These are phyloP conservation scores for Cygnus olor DNA, from an alignment of 2,797 vertebrate species.

Conservation along the genomic window DNA sequence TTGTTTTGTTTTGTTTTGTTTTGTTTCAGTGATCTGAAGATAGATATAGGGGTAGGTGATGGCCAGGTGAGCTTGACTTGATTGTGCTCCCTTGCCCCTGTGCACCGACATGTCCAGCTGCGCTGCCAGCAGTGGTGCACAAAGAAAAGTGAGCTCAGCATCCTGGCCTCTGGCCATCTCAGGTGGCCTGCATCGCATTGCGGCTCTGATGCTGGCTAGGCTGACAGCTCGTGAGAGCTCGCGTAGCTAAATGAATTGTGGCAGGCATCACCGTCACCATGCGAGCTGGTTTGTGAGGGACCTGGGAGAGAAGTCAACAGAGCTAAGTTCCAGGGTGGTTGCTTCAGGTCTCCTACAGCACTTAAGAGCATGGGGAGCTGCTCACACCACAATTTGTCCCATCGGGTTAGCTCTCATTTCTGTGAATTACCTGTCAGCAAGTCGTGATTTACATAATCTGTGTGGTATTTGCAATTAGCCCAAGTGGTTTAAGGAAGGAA, in stretches of 20 bases:
- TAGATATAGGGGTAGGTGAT: too few species aligned
- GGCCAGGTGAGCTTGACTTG: background rate
- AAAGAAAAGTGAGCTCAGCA: background rate
- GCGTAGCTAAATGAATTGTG: background rate
- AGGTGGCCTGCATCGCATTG: background rate
- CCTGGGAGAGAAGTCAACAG: background rate
- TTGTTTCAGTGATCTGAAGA: background rate
- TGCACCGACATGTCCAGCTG: background rate
- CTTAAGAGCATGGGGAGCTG: background rate
- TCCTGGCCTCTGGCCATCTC: background rate
- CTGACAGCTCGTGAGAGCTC: background rate
- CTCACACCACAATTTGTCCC: background rate
- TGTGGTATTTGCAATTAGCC: background rate
- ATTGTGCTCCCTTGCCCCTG: background rate
- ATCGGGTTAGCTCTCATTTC: background rate
- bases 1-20: background rate
- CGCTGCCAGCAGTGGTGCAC: background rate
- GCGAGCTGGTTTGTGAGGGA: background rate
- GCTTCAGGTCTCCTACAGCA: background rate
- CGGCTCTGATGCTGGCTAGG: background rate
- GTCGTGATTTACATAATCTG: background rate
- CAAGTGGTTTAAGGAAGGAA: background rate
- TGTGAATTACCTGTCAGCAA: background rate
- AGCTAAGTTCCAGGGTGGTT: background rate
- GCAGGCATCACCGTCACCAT: accelerated